These are phyloP conservation scores for Cataglyphis rosenhaueri DNA, from an alignment of 2,888 invertebrate species.

Conservation along the genomic window DNA sequence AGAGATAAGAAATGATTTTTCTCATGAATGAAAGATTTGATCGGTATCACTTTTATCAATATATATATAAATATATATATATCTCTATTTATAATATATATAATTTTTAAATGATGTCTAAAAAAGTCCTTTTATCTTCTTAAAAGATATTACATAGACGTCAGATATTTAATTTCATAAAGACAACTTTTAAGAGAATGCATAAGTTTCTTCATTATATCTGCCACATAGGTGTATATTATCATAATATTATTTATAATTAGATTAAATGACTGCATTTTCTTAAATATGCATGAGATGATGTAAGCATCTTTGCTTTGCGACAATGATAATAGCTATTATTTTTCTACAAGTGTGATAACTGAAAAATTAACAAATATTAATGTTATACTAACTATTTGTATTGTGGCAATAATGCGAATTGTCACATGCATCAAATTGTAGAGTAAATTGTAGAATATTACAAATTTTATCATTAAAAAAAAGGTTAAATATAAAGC, in stretches of 20 bases:
- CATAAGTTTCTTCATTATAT: constrained; percentile 23
- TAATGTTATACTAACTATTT: constrained; percentile 39
- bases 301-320: constrained; percentile 35
- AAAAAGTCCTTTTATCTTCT: background rate
- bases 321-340: constrained; percentile 21
- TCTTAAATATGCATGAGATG: constrained; percentile 9
- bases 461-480: constrained; percentile 47
- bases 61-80: constrained; percentile 12
- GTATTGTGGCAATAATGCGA: background rate
- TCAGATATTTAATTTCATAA: background rate
- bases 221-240: constrained; percentile 19
- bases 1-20: constrained; percentile 81
- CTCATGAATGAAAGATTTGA: constrained; percentile 41
- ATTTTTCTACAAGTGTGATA: constrained; percentile 25
- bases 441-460: constrained; percentile 61
- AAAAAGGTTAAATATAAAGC: constrained; percentile 4
- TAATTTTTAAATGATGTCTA: constrained; percentile 31
- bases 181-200: background rate
- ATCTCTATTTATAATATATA: background rate
- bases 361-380: constrained; percentile 29
- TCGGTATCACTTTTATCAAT: constrained; percentile 23
- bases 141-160: background rate
- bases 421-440: constrained; percentile 43
- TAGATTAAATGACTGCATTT: constrained; percentile 4
- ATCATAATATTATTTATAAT: background rate